Evolutionary conservation across 1,140 invertebrate species (phyloP).

Genomic region (Oryctes rhinoceros): DNA sequence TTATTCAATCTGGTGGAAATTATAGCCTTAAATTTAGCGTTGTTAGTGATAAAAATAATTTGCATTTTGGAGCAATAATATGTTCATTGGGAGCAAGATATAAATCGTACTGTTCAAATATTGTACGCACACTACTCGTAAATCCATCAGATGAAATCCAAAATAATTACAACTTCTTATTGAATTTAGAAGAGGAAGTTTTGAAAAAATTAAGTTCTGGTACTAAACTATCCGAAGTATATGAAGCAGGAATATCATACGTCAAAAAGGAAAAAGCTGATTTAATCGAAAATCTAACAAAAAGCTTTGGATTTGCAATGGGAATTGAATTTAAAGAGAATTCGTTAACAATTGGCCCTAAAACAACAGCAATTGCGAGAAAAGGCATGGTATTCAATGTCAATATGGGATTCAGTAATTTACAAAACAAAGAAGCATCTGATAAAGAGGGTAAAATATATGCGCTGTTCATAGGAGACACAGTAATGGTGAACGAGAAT

Average conservation of each 20-base stretch:
- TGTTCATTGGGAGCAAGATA: constrained; percentile 95
- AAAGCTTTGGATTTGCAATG: constrained; percentile 83
- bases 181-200: constrained; percentile 92
- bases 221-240: constrained; percentile 87
- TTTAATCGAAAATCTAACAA: constrained; percentile 91
- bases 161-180: constrained; percentile 92
- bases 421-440: constrained; percentile 82
- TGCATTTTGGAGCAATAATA: constrained; percentile 97
- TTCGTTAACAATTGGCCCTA: constrained; percentile 89
- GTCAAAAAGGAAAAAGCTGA: constrained; percentile 89
- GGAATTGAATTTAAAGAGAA: constrained; percentile 98
- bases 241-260: constrained; percentile 82
- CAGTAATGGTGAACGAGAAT: constrained; percentile 90
- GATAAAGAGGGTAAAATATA: constrained; percentile 91
- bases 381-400: constrained; percentile 99
- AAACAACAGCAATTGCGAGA: constrained; percentile 81
- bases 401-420: constrained; percentile 91
- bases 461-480: constrained; percentile 96
- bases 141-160: constrained; percentile 86
- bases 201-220: constrained; percentile 86
- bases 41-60: constrained; percentile 89
- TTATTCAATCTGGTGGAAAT: constrained; percentile 97
- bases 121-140: constrained; percentile 96
- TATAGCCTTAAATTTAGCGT: constrained; percentile 98
- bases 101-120: constrained; percentile 98